These are phyloP conservation scores for Aphidius ervi DNA, from an alignment of 1,140 invertebrate species.

Conservation along the genomic window DNA sequence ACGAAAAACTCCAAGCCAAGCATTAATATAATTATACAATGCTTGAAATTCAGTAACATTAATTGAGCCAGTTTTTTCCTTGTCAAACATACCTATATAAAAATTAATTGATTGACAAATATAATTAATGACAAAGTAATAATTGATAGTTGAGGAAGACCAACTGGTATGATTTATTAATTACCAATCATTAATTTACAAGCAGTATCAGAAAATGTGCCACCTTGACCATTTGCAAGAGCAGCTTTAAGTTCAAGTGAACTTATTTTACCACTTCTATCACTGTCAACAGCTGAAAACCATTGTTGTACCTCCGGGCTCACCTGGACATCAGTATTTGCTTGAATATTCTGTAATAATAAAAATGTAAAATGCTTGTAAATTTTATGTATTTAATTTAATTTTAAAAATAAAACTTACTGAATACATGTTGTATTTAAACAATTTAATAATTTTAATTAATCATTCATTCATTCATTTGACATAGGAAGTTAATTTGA, in stretches of 20 bases:
- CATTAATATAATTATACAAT: slow-evolving; percentile 84
- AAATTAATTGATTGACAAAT: background rate
- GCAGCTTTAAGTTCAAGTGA: slow-evolving; percentile 75
- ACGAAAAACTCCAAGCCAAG: slow-evolving; percentile 80
- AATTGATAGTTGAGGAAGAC: background rate
- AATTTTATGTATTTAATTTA: too few species aligned
- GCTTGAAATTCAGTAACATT: slow-evolving; percentile 82
- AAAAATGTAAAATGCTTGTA: too few species aligned
- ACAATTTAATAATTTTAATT: too few species aligned
- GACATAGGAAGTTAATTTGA: too few species aligned
- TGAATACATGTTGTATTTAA: too few species aligned
- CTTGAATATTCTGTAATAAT: background rate
- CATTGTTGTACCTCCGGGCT: slow-evolving; percentile 71
- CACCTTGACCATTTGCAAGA: slow-evolving; percentile 81
- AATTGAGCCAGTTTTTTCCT: slow-evolving; percentile 80
- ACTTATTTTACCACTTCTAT: slow-evolving; percentile 78
- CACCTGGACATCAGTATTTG: slow-evolving; percentile 31
- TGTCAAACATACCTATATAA: slow-evolving; percentile 78
- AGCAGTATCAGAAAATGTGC: slow-evolving; percentile 78
- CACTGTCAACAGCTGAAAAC: slow-evolving; percentile 78
- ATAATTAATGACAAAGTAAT: slow-evolving; percentile 9
- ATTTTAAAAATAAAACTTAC: too few species aligned
- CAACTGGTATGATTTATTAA: background rate
- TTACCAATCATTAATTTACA: slow-evolving; percentile 87
- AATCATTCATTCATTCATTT: too few species aligned